Evolutionary conservation across 2,113 vertebrate genomes (phyloP), one percentile per base, ranked within the genome.

Genomic region (Diadophis punctatus): DNA sequence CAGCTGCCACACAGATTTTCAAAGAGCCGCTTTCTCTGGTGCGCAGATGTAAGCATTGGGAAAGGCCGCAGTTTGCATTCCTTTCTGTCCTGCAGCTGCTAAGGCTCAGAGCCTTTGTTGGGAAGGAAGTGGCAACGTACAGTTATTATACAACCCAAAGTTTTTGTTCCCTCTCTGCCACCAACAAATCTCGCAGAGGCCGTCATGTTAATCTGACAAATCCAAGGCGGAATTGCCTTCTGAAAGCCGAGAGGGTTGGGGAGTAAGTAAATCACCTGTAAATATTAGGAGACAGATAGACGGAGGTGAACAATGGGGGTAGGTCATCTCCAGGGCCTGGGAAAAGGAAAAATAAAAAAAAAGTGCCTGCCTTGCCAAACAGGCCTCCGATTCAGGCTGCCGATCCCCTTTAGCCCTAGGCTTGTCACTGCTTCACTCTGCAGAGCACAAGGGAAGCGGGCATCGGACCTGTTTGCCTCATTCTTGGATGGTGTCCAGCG

Each of bases 401-500:
- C 11, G 53, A 43, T 88, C 52, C 10, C 80, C 18, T 58, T 23
- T 56, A 49, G 68, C 39, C 91, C 49, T 34, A 85, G 63, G 30
- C 88, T 56, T n/a, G 27, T 85, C 52, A 48, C 52, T 58, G 46
- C 92, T 86, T 92, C 92, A 86, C 68, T 84, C 88, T n/a, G 16
- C 10, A 89, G 30, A 86, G 87, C 12, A 25, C 89, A 39, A 92
- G 92, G 43, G 30, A 92, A n/a, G 74, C 88, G 86, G 85, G 92
- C 58, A 30, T 6, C 12, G 5, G 92, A 74, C 46, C 89, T 86
- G 88, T 90, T 60, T 92, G 68, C 51, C 68, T 92, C 68, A 7
- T 55, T 92, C 87, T 92, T 92, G 92, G 88, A 92, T 60, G 92
- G 68, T 39, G 52, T 92, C 92, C 92, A 92, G 88, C 14, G 49